Evolutionary conservation across 2,113 vertebrate species (phyloP), one percentile per base, ranked within the genome.

Genomic region (Carollia perspicillata): DNA sequence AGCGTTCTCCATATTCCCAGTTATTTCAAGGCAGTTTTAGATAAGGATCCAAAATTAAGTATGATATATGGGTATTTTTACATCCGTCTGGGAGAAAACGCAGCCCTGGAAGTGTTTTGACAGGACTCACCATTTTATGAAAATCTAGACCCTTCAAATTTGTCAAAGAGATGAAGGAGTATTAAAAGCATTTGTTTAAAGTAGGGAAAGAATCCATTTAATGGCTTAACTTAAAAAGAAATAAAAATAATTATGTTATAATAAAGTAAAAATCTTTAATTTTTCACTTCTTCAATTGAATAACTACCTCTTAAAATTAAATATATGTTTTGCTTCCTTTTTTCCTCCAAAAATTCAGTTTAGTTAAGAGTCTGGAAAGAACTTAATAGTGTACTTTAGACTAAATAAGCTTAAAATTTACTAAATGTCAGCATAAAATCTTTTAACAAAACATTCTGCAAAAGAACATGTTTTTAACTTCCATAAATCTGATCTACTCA

Each of bases 351-450:
- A 84, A 6, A 58, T 69, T 96, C 14, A 2, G 14, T 55, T 88
- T 91, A 65, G 22, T 13, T 81, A 35, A 94, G 26, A 5, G 55
- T 80, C 30, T 44, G 22, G 26, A 86, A 95, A 78, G 18, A 95
- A 74, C 16, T 66, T 66, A 63, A 33, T 68, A 11, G 11, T 84
- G 89, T 87, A 74, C 30, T 85, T 94, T 78, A 84, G 84, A 55
- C 44, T 74, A 94, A 94, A 55, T 60, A 84, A 94, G 40, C 35
- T 96, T 93, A 65, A 92, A 95, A 93, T 91, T 95, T 30, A 86
- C 40, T 68, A n/a, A 92, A 84, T 83, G 44, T 47, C 66, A 60
- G 72, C 72, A 84, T 84, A 80, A 94, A 94, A 58, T 72, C 23
- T 55, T 95, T 92, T 74, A 75, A 69, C 4, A 87, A 89, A 77